Conservation (phyloP, 2,797 vertebrate genomes). For the Sylvilagus floridanus region DNA sequence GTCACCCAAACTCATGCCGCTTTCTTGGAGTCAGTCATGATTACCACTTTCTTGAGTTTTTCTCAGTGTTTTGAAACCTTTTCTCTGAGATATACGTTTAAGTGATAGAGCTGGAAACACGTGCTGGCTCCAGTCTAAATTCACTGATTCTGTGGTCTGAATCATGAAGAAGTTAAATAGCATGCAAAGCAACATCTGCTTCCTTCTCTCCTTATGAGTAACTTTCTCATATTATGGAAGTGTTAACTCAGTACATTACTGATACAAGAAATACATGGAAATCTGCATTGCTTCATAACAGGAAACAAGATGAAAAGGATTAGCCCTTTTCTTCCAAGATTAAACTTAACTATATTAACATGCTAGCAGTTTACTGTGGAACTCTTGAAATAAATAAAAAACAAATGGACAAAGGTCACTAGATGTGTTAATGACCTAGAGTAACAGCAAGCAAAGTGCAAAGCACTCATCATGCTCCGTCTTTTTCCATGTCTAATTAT, state of each 20-base stretch:
- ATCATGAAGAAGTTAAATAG: slow-evolving; percentile 8
- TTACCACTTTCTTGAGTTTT: not conserved
- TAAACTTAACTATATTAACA: slow-evolving; percentile 64
- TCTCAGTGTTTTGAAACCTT: not conserved
- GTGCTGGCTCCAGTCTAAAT: not conserved
- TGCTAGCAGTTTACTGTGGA: slow-evolving; percentile 19
- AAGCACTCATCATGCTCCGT: not conserved
- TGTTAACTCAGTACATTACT: not conserved
- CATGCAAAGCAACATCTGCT: not conserved
- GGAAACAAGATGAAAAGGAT: slow-evolving; percentile 11
- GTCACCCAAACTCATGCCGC: not conserved
- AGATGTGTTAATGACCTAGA: slow-evolving; percentile 11
- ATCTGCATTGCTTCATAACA: slow-evolving; percentile 10
- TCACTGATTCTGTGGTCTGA: not conserved
- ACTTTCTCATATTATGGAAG: slow-evolving; percentile 25
- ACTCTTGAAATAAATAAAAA: not conserved
- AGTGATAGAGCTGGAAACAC: not conserved
- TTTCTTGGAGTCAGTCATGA: not conserved
- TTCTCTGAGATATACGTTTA: not conserved
- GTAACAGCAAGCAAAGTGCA: not conserved
- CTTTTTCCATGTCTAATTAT: not conserved
- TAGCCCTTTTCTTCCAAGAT: slow-evolving; percentile 11
- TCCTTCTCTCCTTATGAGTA: not conserved
- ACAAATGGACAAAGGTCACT: slow-evolving; percentile 38
- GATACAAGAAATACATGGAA: slow-evolving; percentile 25